Evolutionary conservation across 23 tunicate species (phyloP).

Genomic region (Oikopleura vanhoeffeni): DNA sequence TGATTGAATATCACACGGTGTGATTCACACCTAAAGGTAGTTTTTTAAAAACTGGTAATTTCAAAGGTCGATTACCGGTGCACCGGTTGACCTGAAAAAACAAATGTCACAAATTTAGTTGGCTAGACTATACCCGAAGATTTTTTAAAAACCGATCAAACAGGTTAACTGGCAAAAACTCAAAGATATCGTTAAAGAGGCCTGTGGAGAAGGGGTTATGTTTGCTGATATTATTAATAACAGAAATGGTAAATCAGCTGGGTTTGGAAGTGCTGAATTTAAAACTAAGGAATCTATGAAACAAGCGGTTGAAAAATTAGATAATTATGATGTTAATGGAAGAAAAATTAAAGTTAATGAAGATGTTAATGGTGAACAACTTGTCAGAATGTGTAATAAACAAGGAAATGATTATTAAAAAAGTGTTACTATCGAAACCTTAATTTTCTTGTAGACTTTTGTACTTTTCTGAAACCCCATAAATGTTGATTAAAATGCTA

Average conservation of each 20-base stretch:
- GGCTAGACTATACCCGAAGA: no score
- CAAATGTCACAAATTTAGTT: no score
- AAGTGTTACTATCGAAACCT: no score
- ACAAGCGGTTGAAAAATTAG: not conserved
- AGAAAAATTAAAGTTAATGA: not conserved
- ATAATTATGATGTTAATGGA: not conserved
- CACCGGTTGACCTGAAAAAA: no score
- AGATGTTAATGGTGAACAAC: not conserved
- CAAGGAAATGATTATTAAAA: not conserved
- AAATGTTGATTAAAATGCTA: no score
- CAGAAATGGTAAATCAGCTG: not conserved
- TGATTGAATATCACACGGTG: no score
- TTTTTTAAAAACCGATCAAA: no score
- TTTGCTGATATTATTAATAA: not conserved
- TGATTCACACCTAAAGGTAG: no score
- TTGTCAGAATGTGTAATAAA: not conserved
- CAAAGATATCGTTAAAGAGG: not conserved
- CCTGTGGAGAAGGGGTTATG: not conserved
- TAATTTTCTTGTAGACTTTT: no score
- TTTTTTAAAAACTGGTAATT: no score
- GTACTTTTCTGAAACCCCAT: no score
- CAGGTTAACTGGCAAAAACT: not conserved
- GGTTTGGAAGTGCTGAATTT: constrained; percentile 3
- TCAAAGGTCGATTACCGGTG: no score
- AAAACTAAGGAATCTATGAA: not conserved